Percentiles rank a stretch among this genome's conserved stretches.
Evolutionary conservation across 1,140 invertebrate species (phyloP).

Genomic region (Centruroides vittatus): DNA sequence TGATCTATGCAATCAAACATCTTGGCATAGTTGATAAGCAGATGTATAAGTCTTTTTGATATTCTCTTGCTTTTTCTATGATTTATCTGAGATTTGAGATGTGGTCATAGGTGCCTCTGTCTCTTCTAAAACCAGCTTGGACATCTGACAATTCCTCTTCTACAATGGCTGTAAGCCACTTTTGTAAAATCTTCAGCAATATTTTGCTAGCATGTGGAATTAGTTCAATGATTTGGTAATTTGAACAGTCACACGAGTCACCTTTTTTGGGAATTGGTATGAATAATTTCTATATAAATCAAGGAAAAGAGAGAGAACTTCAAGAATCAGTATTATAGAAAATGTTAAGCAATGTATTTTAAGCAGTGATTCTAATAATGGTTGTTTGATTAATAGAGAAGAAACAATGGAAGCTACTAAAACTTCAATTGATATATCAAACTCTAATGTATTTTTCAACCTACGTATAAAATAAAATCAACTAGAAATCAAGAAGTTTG

Average conservation of each 20-base stretch:
- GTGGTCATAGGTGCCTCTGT: background rate
- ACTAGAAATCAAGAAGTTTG: too few relatives aligned
- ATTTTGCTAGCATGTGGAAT: background rate
- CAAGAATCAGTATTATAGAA: too few relatives aligned
- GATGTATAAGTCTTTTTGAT: background rate
- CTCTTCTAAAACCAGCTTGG: background rate
- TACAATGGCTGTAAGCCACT: background rate
- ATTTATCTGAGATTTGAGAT: background rate
- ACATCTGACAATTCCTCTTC: background rate
- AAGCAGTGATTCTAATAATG: too few relatives aligned
- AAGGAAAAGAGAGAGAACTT: too few relatives aligned
- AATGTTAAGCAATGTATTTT: too few relatives aligned
- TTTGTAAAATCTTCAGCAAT: background rate
- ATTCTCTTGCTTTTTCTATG: background rate
- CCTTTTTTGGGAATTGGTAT: background rate
- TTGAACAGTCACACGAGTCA: background rate
- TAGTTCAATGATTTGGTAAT: background rate
- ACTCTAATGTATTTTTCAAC: too few relatives aligned
- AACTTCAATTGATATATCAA: too few relatives aligned
- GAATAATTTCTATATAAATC: background rate
- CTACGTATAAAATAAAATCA: too few relatives aligned
- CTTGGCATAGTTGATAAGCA: conserved; percentile 1
- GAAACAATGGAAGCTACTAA: too few relatives aligned
- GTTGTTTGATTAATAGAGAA: too few relatives aligned
- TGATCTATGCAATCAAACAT: background rate